Base-by-base conservation (phyloP, 2,797 vertebrate species). In the Syngnathus rostellatus region DNA sequence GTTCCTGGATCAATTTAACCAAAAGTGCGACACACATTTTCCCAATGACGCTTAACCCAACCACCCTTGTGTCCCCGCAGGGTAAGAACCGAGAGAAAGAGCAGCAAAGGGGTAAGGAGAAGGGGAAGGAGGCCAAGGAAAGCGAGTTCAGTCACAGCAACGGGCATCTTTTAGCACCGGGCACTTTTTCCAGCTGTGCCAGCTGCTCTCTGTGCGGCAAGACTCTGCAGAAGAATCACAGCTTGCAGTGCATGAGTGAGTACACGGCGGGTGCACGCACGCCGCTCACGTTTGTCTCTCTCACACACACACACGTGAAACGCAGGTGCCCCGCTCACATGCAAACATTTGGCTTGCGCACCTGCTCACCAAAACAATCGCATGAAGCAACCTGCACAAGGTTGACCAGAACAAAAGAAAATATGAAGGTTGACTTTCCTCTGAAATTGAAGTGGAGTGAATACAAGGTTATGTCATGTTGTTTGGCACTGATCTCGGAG, bases 201-300 rank as follows among this genome's bases (percentile, higher is more conserved):
- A 93, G 86, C 79, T 99, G 95, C 83, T 93, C 95, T 0, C 83
- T 95, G 81, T 98, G 95, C 78, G 88, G 92, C 90, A 94, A 93
- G 78, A 87, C 89, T 40, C 89, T 94, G 85, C 90, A 88, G 88
- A 91, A 87, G 83, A 92, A 92, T 91, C 90, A 91, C 84, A 91
- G 92, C 83, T 90, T 95, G 85, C 93, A 95, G 85, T 95, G 93
- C 86, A 89, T 90, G 77, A 92, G 96, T 98, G 92, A 98, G 96
- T 96, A 92, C 54, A 17, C 76, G 67, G 70, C 77, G 72, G 66
- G 31, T 37, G 74, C 65, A 60, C 31, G 5, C 69, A 65, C 62
- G 66, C 81, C 74, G 5, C 23, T 45, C 14, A 21, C 62, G 75
- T 79, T 39, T 38, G 39, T 62, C 43, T 10, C 38, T 10, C 43